Percentiles rank a stretch among this genome's conserved stretches.
phyloP scores from a whole-genome alignment of 2,888 invertebrate genomes.

The Sinhomidia bicolor region DNA sequence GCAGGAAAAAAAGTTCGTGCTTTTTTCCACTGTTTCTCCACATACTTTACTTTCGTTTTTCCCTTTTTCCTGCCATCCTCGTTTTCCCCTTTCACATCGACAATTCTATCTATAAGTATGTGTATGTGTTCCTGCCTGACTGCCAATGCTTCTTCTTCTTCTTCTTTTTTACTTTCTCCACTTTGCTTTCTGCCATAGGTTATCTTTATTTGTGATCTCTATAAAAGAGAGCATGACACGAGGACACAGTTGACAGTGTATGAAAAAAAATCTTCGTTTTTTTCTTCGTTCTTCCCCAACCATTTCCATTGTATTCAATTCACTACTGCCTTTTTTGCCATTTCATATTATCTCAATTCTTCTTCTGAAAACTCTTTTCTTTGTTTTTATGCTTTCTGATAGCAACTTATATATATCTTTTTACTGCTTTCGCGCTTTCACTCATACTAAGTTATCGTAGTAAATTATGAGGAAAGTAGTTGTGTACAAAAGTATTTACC shows the following conservation, averaged over 20 bases:
- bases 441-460: neutral
- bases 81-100: conserved; percentile 45
- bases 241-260: conserved; percentile 61
- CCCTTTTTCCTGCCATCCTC: conserved; percentile 57
- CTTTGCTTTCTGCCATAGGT: conserved; percentile 67
- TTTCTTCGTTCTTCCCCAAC: conserved; percentile 19
- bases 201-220: conserved; percentile 61
- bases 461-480: conserved; percentile 5
- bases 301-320: conserved; percentile 53
- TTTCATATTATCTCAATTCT: conserved; percentile 52
- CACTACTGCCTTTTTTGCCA: conserved; percentile 32
- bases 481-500: neutral
- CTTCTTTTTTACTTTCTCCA: too few relatives aligned
- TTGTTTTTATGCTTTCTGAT: neutral
- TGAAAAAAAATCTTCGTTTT: conserved; percentile 61
- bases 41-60: conserved; percentile 63
- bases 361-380: conserved; percentile 10
- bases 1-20: conserved; percentile 38
- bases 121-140: conserved; percentile 7
- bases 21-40: conserved; percentile 45
- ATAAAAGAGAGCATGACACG: conserved; percentile 52
- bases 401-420: neutral
- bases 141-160: too few relatives aligned
- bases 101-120: conserved; percentile 53
- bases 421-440: neutral